Evolutionary conservation across 2,888 invertebrate genomes (phyloP).

Genomic region (Epinotia brunnichana): DNA sequence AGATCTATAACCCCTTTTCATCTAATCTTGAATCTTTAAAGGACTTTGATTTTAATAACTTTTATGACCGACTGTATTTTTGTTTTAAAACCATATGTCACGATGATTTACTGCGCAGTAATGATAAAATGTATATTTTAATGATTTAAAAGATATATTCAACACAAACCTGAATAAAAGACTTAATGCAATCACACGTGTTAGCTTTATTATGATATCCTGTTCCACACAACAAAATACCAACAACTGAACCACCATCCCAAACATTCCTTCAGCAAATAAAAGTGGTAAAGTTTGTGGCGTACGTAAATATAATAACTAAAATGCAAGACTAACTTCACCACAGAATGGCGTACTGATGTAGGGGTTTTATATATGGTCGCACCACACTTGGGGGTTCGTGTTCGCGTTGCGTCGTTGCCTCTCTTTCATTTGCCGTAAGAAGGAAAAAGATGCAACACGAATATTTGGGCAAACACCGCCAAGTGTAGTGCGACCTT

Average conservation of each 20-base stretch:
- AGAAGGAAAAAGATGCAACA: too few relatives aligned
- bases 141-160: constrained; percentile 27
- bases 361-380: background rate
- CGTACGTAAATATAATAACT: too few relatives aligned
- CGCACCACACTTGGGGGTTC: too few relatives aligned
- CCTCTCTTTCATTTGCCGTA: too few relatives aligned
- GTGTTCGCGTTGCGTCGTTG: too few relatives aligned
- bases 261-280: background rate
- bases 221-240: background rate
- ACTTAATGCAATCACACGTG: constrained; percentile 19
- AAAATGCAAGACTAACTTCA: background rate
- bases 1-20: background rate
- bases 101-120: constrained; percentile 25
- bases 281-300: background rate
- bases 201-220: constrained; percentile 1
- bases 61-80: constrained; percentile 5
- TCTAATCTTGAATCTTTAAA: background rate
- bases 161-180: constrained; percentile 34
- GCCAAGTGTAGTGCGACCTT: too few relatives aligned
- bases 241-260: background rate
- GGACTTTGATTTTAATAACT: constrained; percentile 6
- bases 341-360: background rate
- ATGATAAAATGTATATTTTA: constrained; percentile 23
- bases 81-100: constrained; percentile 8
- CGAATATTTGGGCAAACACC: too few relatives aligned